Conservation (phyloP, 2,797 vertebrate species). For the Sebastes alutus region DNA sequence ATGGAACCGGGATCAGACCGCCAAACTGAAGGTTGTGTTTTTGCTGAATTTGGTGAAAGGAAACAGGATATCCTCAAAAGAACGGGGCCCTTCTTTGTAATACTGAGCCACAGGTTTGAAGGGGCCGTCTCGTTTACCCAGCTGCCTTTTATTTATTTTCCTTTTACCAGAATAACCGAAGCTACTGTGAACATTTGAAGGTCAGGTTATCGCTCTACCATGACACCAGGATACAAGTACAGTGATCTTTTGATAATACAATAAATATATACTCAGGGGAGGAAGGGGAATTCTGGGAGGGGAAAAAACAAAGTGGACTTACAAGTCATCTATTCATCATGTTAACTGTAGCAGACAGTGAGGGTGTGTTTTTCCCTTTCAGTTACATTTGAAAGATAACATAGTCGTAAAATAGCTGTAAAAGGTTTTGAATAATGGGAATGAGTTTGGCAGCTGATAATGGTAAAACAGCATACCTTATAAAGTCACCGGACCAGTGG, state of each 20-base stretch:
- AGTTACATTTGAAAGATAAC: neutral
- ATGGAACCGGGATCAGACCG: too few species aligned
- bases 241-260: neutral
- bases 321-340: neutral
- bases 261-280: neutral
- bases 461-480: neutral
- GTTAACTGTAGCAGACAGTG: neutral
- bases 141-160: neutral
- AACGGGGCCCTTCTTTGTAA: neutral
- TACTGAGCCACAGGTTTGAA: neutral
- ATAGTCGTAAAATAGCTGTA: neutral
- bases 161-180: neutral
- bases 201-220: neutral
- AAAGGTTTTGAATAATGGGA: neutral
- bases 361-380: neutral
- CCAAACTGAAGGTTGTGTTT: neutral
- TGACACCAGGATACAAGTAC: neutral
- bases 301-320: constrained; percentile 6
- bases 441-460: neutral
- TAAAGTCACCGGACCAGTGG: neutral
- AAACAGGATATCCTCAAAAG: constrained; percentile 7
- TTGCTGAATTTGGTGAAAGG: neutral
- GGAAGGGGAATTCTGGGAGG: constrained; percentile 56
- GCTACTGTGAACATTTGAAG: neutral
- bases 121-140: neutral